phyloP scores from a whole-genome alignment of 2,888 invertebrate genomes.

The Molanna angustata region DNA sequence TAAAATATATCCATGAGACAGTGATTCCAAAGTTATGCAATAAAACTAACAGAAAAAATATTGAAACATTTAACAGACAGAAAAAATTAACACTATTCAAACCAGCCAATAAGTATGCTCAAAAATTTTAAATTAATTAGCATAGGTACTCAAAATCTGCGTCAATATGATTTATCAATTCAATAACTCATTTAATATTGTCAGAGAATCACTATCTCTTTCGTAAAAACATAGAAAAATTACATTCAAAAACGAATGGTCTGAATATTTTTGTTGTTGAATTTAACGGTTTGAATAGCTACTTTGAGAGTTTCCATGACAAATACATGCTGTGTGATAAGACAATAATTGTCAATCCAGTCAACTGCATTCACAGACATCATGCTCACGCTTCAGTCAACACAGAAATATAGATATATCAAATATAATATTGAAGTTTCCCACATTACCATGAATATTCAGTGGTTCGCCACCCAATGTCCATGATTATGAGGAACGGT shows the following conservation, averaged over 20 bases:
- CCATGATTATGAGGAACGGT: neutral
- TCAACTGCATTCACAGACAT: conserved; percentile 23
- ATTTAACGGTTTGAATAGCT: conserved; percentile 1
- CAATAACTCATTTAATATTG: no score
- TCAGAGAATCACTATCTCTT: no score
- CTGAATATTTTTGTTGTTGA: no score
- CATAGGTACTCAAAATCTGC: no score
- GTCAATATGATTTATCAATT: no score
- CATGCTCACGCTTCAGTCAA: conserved; percentile 31
- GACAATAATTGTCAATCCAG: neutral
- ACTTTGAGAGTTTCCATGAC: conserved; percentile 11
- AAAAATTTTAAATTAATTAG: no score
- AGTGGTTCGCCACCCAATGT: neutral
- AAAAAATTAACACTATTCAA: conserved; percentile 1
- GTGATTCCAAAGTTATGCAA: conserved; percentile 2
- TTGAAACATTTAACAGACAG: neutral
- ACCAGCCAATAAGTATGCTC: no score
- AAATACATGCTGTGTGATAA: conserved; percentile 13
- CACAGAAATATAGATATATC: conserved; percentile 17
- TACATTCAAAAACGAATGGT: no score
- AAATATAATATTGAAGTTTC: neutral
- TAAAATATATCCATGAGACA: conserved; percentile 11
- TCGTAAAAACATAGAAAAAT: no score
- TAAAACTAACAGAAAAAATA: conserved; percentile 2
- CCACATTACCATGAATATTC: neutral